Conservation (phyloP, 2,113 vertebrate genomes). For the Paramisgurnus dabryanus region DNA sequence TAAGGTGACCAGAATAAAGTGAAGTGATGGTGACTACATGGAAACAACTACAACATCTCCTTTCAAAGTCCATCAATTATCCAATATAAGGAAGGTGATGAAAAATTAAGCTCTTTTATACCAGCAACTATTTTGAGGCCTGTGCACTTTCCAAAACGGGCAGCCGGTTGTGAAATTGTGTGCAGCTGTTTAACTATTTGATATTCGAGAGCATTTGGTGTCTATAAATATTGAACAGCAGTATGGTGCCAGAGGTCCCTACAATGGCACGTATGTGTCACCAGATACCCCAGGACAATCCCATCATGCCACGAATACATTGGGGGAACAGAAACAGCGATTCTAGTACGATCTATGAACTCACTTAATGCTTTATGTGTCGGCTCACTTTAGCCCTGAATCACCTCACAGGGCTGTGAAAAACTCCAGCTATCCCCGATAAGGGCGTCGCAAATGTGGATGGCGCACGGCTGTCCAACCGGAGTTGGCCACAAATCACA, state of each 20-base stretch:
- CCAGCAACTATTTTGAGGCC: slow-evolving; percentile 19
- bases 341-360: slow-evolving; percentile 8
- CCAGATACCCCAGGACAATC: slow-evolving; percentile 55
- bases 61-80: slow-evolving; percentile 42
- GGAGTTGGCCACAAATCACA: slow-evolving; percentile 45
- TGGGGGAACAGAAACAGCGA: neutral
- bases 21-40: too few relatives aligned
- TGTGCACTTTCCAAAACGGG: slow-evolving; percentile 39
- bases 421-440: slow-evolving; percentile 51
- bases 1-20: neutral
- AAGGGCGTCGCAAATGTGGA: slow-evolving; percentile 24
- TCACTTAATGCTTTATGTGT: slow-evolving; percentile 10
- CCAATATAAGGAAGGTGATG: slow-evolving; percentile 36
- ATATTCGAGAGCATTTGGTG: slow-evolving; percentile 56
- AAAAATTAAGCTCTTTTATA: slow-evolving; percentile 46
- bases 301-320: slow-evolving; percentile 42
- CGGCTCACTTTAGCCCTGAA: slow-evolving; percentile 38
- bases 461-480: slow-evolving; percentile 25
- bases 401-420: slow-evolving; percentile 39
- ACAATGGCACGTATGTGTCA: slow-evolving; percentile 58
- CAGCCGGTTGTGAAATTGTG: slow-evolving; percentile 37
- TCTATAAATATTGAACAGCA: slow-evolving; percentile 59
- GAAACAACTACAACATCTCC: neutral
- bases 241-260: slow-evolving; percentile 48
- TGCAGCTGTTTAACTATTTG: slow-evolving; percentile 57